A percentile compares a stretch with the other conserved stretches of the same genome.
These are phyloP conservation scores for Listronotus oregonensis DNA, from an alignment of 1,140 invertebrate species.

Conservation along the genomic window DNA sequence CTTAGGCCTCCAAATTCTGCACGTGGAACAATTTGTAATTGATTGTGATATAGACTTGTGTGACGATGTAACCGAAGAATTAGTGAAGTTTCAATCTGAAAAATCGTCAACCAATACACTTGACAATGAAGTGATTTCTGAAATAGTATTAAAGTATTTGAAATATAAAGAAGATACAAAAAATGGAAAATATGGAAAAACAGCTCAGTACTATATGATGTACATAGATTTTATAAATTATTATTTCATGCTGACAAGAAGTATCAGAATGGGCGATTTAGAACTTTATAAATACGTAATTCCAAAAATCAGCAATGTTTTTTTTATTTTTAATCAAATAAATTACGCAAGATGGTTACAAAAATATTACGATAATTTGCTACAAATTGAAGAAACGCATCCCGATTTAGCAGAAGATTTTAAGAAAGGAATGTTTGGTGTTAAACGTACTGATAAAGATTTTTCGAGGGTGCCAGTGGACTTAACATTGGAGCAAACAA, in stretches of 20 bases:
- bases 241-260: too few species aligned
- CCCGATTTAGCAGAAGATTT: slow-evolving; percentile 20
- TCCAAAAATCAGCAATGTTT: slow-evolving; percentile 29
- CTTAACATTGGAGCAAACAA: slow-evolving; percentile 43
- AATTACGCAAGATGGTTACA: slow-evolving; percentile 17
- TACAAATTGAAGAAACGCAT: slow-evolving; percentile 30
- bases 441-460: slow-evolving; percentile 37
- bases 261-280: slow-evolving; percentile 33
- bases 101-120: background rate
- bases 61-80: too few species aligned
- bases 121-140: slow-evolving; percentile 23
- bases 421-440: slow-evolving; percentile 32
- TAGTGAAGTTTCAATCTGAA: too few species aligned
- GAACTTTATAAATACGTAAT: slow-evolving; percentile 34
- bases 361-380: slow-evolving; percentile 23
- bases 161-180: slow-evolving; percentile 41
- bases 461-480: slow-evolving; percentile 44
- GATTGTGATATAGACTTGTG: slow-evolving; percentile 9
- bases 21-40: slow-evolving; percentile 37
- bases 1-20: slow-evolving; percentile 45
- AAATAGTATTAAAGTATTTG: slow-evolving; percentile 42
- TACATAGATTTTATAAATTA: too few species aligned
- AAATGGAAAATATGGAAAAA: slow-evolving; percentile 45
- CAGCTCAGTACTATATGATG: too few species aligned
- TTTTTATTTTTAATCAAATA: slow-evolving; percentile 26